phyloP scores from a whole-genome alignment of 2,113 vertebrate species.

The Antechinus stuartii region DNA sequence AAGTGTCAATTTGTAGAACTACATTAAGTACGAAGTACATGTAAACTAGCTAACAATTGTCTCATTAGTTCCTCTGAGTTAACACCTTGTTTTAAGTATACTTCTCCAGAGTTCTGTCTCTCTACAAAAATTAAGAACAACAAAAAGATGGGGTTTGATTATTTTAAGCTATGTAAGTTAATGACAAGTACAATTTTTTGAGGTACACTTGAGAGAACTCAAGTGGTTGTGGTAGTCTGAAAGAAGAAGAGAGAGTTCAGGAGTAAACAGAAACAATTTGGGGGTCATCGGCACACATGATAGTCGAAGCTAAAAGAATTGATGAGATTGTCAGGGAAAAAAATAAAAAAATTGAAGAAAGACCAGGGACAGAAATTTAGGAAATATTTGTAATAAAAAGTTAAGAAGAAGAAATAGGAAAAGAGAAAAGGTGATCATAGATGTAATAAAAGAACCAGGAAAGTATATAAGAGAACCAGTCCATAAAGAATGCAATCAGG shows the following conservation, averaged over 20 bases:
- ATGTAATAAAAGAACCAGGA: neutral
- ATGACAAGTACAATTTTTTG: neutral
- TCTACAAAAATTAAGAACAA: neutral
- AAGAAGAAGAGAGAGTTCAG: neutral
- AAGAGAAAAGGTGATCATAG: neutral
- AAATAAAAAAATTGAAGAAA: neutral
- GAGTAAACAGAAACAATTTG: neutral
- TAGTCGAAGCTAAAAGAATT: neutral
- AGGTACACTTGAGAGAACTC: neutral
- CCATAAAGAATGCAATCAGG: neutral
- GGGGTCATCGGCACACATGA: neutral
- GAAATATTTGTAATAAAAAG: neutral
- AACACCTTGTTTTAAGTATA: no score
- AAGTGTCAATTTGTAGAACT: no score
- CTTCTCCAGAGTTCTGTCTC: no score
- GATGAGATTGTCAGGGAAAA: neutral
- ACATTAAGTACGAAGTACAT: no score
- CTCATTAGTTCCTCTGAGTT: no score
- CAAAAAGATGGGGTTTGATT: neutral
- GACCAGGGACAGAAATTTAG: neutral
- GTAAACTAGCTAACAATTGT: no score
- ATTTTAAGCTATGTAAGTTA: neutral
- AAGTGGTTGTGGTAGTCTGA: neutral
- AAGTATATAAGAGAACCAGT: neutral
- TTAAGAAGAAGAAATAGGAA: neutral